Conservation (phyloP, 2,888 invertebrate genomes). For the Alloplasta piceator region DNA sequence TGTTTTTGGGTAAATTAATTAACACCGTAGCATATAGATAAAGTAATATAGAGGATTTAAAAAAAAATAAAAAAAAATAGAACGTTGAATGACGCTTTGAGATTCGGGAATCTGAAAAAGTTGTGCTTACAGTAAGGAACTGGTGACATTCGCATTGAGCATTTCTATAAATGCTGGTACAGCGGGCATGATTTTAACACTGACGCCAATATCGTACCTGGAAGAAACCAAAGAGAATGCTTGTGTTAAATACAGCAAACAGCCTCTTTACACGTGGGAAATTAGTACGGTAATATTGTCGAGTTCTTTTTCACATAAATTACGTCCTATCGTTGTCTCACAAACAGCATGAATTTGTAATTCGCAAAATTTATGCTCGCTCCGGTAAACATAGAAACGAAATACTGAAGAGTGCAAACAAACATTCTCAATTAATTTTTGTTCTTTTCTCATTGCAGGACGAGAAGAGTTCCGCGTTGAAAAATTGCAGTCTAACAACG, state of each 20-base stretch:
- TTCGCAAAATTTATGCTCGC: constrained; percentile 12
- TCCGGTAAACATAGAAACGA: neutral
- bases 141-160: constrained; percentile 63
- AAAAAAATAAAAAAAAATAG: neutral
- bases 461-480: neutral
- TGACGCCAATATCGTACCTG: constrained; percentile 57
- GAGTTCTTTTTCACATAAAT: constrained; percentile 31
- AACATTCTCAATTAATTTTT: neutral
- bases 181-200: constrained; percentile 61
- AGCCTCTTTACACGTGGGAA: constrained; percentile 51
- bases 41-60: neutral
- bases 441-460: constrained; percentile 44
- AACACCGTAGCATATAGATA: neutral
- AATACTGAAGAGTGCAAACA: neutral
- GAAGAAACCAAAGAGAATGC: constrained; percentile 62
- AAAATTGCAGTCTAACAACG: constrained; percentile 56
- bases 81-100: neutral
- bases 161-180: constrained; percentile 62
- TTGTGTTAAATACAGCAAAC: constrained; percentile 59
- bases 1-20: neutral
- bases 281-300: constrained; percentile 63
- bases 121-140: constrained; percentile 65
- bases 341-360: constrained; percentile 12
- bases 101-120: constrained; percentile 24
- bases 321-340: neutral